These are phyloP conservation scores for Stegophylla sp. DNA, from an alignment of 2,888 invertebrate genomes.

Conservation along the genomic window DNA sequence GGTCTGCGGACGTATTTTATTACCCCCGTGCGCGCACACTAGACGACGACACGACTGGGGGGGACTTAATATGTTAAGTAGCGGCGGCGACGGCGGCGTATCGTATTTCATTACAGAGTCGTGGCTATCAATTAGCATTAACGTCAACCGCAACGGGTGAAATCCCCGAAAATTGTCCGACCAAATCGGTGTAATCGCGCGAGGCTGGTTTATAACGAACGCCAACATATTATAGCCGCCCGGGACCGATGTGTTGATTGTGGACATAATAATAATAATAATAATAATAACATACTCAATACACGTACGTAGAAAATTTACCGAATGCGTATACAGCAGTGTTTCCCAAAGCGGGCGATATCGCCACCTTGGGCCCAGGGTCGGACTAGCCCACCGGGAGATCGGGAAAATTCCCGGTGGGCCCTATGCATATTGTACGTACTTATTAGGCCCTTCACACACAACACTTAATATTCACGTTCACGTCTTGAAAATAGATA, in stretches of 20 bases:
- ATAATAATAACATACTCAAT: constrained; percentile 20
- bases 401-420: too few relatives aligned
- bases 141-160: constrained; percentile 51
- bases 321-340: background rate
- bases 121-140: constrained; percentile 57
- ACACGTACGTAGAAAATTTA: too few relatives aligned
- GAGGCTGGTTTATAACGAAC: constrained; percentile 16
- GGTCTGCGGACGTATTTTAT: constrained; percentile 50
- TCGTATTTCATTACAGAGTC: constrained; percentile 44
- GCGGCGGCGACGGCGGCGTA: constrained; percentile 54
- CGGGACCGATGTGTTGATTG: constrained; percentile 24
- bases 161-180: constrained; percentile 45
- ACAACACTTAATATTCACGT: too few relatives aligned
- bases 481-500: too few relatives aligned
- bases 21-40: constrained; percentile 24
- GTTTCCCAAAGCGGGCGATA: too few relatives aligned
- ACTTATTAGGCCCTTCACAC: too few relatives aligned
- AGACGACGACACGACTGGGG: constrained; percentile 8
- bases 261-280: background rate
- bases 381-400: too few relatives aligned
- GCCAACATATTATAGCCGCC: background rate
- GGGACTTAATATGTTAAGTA: constrained; percentile 49
- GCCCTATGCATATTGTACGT: too few relatives aligned
- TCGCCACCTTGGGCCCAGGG: too few relatives aligned
- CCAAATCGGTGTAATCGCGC: constrained; percentile 48